Evolutionary conservation across 2,888 invertebrate species (phyloP), one percentile per base, ranked within the genome.

Genomic region (Sylvicola cinctus): DNA sequence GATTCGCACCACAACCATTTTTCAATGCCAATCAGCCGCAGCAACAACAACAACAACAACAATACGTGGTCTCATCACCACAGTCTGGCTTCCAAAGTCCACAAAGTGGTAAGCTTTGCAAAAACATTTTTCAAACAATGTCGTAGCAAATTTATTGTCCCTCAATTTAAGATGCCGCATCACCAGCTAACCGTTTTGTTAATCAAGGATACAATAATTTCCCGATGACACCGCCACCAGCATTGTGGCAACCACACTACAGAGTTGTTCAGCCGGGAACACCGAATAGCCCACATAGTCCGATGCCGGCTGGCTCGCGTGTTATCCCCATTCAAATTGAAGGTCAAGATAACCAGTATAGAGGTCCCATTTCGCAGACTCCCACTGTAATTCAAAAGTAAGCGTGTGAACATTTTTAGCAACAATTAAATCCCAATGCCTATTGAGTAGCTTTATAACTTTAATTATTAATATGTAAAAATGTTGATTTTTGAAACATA

Each of bases 301-400:
- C 61, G 26, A 49, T 42, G 42, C 60, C 60, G 41, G 58, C 62
- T 3, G 63, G 60, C 43, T 63, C 67, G 26, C 60, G 70, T 43
- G 65, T 71, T 43, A 67, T 72, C 48, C 72, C 72, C 12, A 69
- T 71, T 43, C 62, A 67, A 41, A 61, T 72, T 43, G 71, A 72
- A 34, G 45, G 46, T 16, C 40, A 41, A 36, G 39, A 40, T 31
- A 46, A 47, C 30, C 40, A 40, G 29, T 40, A 43, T 5, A 42
- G 38, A 23, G 57, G 54, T 8, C 55, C 57, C 8, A 45, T 56
- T 33, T 51, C 53, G 33, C 48, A 51, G 38, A 45, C 53, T 28
- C 56, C 58, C 17, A 49, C 52, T 15, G 46, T 58, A 26, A 47
- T 58, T 29, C 58, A 57, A 48, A 58, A 57, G 58, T 58, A 49